Base-by-base conservation (phyloP, 2,797 vertebrate genomes). In the Chromobotia macracanthus region DNA sequence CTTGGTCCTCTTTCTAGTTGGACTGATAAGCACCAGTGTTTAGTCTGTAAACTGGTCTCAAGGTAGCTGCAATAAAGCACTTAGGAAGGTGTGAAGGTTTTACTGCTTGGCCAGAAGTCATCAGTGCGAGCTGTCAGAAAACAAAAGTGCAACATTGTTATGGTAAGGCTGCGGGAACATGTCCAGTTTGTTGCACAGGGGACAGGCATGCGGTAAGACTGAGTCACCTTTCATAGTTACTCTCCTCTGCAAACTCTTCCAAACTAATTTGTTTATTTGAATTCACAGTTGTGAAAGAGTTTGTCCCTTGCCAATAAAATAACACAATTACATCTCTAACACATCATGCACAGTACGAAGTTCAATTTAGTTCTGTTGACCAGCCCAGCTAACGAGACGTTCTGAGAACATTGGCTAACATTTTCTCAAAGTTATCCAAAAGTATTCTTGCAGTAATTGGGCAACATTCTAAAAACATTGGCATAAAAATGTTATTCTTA, bases 201-300 rank as follows among this genome's bases (percentile, higher is more conserved):
- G 87, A 87, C 87, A 85, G 82, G 77, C 58, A 87, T 89, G 87
- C 87, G 82, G 88, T 89, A 87, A 90, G 82, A 87, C 83, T 88
- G 86, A 91, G 87, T 85, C 86, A 89, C 80, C 82, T 84, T 82
- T 79, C 82, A 31, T 31, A 31, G 31, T 82, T 81, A 84, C 15
- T 81, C 15, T 81, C 86, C 86, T 87, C 77, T 28, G 67, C 86
- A 69, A 82, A 81, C 77, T 88, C 71, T 50, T 68, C 78, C 76
- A 61, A 19, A 82, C 77, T 83, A 84, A 82, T 83, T 83, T 83
- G 69, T 66, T 74, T 19, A 72, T 66, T 65, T 75, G 60, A 76
- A 72, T 81, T 72, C 70, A 84, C 80, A 82, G 82, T 80, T 84
- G 77, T 79, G 63, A 78, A 68, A 61, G 66, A 81, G 66, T 25